Base-by-base conservation (phyloP, 2,113 vertebrate species). In the Vulpes ferrilata region DNA sequence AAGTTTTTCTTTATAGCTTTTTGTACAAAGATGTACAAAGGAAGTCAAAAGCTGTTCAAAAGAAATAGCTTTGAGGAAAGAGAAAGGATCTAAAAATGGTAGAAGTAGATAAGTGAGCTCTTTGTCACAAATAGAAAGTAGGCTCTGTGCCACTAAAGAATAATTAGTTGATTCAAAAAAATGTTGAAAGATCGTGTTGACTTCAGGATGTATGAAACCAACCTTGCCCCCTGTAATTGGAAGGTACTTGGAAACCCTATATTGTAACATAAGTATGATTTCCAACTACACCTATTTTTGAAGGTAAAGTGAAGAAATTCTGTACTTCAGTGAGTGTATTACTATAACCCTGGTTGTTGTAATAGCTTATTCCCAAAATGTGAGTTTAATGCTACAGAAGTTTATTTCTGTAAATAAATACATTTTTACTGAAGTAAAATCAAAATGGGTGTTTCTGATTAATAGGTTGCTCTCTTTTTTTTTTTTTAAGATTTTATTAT, bases 181-280 rank as follows among this genome's bases (percentile, higher is more conserved):
- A 83, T 7, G 73, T 87, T 84, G 11, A 65, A 79, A 74, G 15
- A 51, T 78, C 32, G 92, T 96, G 4, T 23, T 96, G 51, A 22
- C n/a, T 81, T 67, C 17, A 89, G 35, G 89, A 95, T 98, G 38
- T 79, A 17, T 17, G 82, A 55, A 96, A 62, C 78, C n/a, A 23
- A 2, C 80, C 86, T 96, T 94, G 17, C 3, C 59, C 16, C 32
- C 38, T 94, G 96, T 85, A 60, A 4, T 15, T 96, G 8, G 13
- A 83, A 97, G 57, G 19, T 11, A 97, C 65, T 93, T 85, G 51
- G 30, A 92, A n/a, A 32, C 43, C 17, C 22, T n/a, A 3, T 53
- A 38, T 76, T 95, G 3, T 91, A 78, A 74, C n/a, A 60, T 43
- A 38, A 53, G 43, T 80, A 3, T 93, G 16, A 93, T 96, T 97